Conservation (phyloP, 2,113 vertebrate genomes). For the Rhea americana region DNA sequence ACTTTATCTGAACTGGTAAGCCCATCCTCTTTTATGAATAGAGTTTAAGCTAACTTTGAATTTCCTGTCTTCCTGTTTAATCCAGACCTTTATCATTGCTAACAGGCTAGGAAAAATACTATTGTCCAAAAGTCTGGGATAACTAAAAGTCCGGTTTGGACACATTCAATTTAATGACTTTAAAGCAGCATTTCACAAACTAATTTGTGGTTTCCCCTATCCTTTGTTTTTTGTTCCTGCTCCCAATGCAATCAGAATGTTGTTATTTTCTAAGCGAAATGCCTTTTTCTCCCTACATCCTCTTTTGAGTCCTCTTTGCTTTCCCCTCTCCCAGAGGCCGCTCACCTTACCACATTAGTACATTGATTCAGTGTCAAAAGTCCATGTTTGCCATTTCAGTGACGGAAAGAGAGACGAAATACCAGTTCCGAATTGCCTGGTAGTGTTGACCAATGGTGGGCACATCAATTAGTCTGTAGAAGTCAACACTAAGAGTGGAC, state of each 20-base stretch:
- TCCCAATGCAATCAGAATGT: not conserved
- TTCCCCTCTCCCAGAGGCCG: not conserved
- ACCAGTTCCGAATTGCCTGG: not conserved
- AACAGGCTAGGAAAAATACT: slow-evolving; percentile 58
- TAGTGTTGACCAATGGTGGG: not conserved
- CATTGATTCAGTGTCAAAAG: not conserved
- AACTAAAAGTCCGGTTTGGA: slow-evolving; percentile 25
- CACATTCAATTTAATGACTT: slow-evolving; percentile 25
- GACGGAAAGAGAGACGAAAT: slow-evolving; percentile 5
- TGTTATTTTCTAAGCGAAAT: not conserved
- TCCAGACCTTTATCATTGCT: slow-evolving; percentile 62
- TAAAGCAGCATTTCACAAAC: slow-evolving; percentile 17
- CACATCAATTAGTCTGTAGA: not conserved
- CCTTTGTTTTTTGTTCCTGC: not conserved
- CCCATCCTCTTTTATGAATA: slow-evolving; percentile 59
- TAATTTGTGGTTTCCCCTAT: slow-evolving; percentile 16
- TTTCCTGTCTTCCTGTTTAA: slow-evolving; percentile 74
- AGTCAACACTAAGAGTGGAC: not conserved
- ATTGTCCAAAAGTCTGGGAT: slow-evolving; percentile 59
- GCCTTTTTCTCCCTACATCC: not conserved
- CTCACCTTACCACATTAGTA: not conserved
- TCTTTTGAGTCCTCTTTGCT: not conserved
- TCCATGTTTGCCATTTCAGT: not conserved
- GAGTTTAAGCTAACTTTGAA: slow-evolving; percentile 60
- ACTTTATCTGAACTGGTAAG: slow-evolving; percentile 53